Base-by-base conservation (phyloP, 2,797 vertebrate species). In the Lophotriccus pileatus region DNA sequence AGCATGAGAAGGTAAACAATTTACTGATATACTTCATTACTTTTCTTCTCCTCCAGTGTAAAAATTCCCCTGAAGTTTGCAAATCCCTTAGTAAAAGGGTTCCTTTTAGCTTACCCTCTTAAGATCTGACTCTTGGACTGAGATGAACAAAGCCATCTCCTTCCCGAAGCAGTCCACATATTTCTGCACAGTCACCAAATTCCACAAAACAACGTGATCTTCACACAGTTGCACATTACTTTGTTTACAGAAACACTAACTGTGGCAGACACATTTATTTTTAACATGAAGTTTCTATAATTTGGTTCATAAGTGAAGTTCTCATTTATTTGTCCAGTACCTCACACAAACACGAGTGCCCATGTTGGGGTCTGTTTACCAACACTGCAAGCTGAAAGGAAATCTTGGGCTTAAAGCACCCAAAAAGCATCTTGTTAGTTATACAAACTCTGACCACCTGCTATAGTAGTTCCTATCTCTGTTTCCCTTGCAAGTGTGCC, bases 351-450 rank as follows among this genome's bases (percentile, higher is more conserved):
- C 30, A 36, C 2, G 8, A 86, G 66, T 36, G 60, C 76, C 67
- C 53, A 17, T 9, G 32, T 5, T 78, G 60, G 67, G 49, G 19
- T 73, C n/a, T 56, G 21, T 2, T 86, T 56, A 68, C 30, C 50
- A 67, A 46, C 39, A 37, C 32, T 13, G 10, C 28, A 80, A 83
- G 49, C 52, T 55, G 81, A 85, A 95, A 73, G 73, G 32, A 95
- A 85, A 84, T 50, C 89, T 41, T 78, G 94, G 87, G 67, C n/a
- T 86, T 84, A 88, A 97, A 75, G 93, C 70, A 84, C 84, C 92
- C 96, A 77, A 90, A 89, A 94, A 93, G 34, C 77, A 55, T 84
- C 76, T 83, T 66, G 32, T 63, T 85, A 27, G 32, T 63, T 85
- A 27, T 30, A 67, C 44, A 81, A 89, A 78, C 87, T 86, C 66